Percentiles rank a stretch among this genome's conserved stretches.
These are phyloP conservation scores for human (Homo sapiens) DNA, from an alignment of 2,113 vertebrate species.

Conservation along the genomic window DNA sequence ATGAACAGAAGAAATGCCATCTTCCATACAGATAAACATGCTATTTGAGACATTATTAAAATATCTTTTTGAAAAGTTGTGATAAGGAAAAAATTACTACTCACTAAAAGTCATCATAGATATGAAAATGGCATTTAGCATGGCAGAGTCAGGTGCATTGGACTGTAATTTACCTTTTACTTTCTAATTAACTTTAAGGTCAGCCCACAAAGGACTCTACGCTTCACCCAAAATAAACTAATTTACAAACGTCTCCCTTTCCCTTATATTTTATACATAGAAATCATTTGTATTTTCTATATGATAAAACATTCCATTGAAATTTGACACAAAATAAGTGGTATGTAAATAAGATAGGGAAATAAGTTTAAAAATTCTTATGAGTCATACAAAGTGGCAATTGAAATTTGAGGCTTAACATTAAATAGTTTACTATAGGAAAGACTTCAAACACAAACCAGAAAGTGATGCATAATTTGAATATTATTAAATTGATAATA, in stretches of 20 bases:
- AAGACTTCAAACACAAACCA: background rate
- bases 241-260: slow-evolving; percentile 30
- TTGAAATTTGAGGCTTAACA: background rate
- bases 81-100: slow-evolving; percentile 1
- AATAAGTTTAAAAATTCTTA: slow-evolving; percentile 10
- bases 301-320: background rate
- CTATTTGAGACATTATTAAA: background rate
- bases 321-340: slow-evolving; percentile 6
- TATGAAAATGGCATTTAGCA: slow-evolving; percentile 40
- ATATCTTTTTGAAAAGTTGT: slow-evolving; percentile 19
- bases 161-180: slow-evolving; percentile 50
- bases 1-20: background rate
- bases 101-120: background rate
- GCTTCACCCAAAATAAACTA: slow-evolving; percentile 1
- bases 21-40: background rate
- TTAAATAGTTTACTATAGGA: background rate
- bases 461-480: background rate
- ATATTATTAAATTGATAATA: slow-evolving; percentile 2
- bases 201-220: background rate
- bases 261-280: background rate
- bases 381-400: background rate
- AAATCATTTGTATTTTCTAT: background rate
- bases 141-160: background rate
- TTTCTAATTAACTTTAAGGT: slow-evolving; percentile 63
- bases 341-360: slow-evolving; percentile 16